Percentiles rank a stretch among this genome's conserved stretches.
Conservation (phyloP, 2,113 vertebrate species). For the Pardalotus punctatus region DNA sequence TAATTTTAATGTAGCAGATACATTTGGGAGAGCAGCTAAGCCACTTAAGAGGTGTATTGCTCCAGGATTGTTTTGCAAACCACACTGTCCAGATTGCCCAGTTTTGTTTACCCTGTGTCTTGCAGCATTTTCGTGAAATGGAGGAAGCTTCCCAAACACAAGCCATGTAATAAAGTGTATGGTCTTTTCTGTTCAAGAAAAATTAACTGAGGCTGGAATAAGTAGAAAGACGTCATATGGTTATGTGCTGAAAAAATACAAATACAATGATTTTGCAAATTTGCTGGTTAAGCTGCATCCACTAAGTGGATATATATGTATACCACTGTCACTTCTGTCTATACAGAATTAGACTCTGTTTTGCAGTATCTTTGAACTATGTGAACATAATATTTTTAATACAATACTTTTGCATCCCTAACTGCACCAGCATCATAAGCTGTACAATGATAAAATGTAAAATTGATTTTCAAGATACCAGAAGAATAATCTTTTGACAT, state of each 20-base stretch:
- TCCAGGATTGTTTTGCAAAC: background rate
- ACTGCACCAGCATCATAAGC: background rate
- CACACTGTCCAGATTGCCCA: background rate
- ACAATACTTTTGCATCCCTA: background rate
- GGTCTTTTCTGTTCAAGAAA: background rate
- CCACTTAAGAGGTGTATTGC: background rate
- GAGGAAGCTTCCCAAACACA: background rate
- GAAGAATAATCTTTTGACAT: background rate
- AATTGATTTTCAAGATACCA: background rate
- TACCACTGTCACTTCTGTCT: background rate
- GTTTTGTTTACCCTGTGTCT: background rate
- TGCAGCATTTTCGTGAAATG: background rate
- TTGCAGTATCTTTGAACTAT: background rate
- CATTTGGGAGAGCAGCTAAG: background rate
- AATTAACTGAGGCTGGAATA: background rate
- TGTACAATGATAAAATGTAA: background rate
- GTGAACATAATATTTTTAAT: background rate
- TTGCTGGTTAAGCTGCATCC: background rate
- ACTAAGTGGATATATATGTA: background rate
- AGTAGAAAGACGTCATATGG: background rate
- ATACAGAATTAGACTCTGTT: background rate
- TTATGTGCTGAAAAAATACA: background rate
- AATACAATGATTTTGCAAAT: background rate
- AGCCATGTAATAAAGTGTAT: background rate
- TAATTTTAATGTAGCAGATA: background rate